Evolutionary conservation across 2,888 invertebrate species (phyloP), one percentile per base, ranked within the genome.

Genomic region (Drosophila dives): DNA sequence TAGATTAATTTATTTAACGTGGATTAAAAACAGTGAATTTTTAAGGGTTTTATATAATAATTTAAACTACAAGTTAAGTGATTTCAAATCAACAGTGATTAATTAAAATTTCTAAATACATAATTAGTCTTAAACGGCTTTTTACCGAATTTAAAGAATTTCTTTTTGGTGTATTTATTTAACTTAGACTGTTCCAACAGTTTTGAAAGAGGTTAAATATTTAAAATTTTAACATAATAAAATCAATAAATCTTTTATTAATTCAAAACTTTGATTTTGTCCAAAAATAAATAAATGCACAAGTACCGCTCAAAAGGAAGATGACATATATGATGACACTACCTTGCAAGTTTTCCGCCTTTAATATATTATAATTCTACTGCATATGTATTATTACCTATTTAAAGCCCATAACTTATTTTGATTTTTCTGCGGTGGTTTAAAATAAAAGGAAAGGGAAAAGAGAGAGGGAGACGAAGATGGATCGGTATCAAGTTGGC

Each of bases 401-500:
- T 38, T 17, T 8, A 17, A 38, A 38, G 3, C 17, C 3, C 7
- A 23, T 20, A 45, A 23, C 20, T 45, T 45, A 45, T 8, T 38
- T 40, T 26, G 15, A 17, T 15, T 12, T 17, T 20, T 42, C 17
- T 53, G 23, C 23, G 55, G 5, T 1, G 11, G 5, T 20, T 42
- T 6, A 42, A 3, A 1, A 45, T 15, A 15, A 45, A 23, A 17
- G 17, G 8, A 17, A 17, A 38, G 23, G 12, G 45, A 45, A 4
- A 5, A 40, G n/a, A 40, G 2, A 12, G 45, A 45, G 2, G 8
- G 2, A 45, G 20, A 12, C 20, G 15, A 49, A 23, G 51, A 48
- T 23, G 48, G 64, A 50, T 68, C 26, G 33, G 32, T 51, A 75
- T 71, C 71, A 62, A 62, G 53, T 51, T 59, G 48, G 50, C 40